Base-by-base conservation (phyloP, 2,113 vertebrate species). In the Lates calcarifer region DNA sequence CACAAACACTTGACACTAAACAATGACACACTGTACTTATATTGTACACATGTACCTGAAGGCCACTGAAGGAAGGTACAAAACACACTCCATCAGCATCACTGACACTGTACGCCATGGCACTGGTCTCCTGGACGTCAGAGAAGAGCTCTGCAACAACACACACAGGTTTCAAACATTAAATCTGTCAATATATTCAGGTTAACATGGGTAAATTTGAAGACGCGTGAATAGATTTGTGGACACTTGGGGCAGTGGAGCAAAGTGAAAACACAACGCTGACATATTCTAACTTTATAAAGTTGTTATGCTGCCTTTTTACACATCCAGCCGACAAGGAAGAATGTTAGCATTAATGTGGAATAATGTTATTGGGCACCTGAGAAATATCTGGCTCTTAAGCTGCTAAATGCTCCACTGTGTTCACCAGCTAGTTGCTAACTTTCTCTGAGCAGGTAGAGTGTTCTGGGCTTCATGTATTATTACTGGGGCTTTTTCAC, bases 21-120 rank as follows among this genome's bases (percentile, higher is more conserved):
- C n/a, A n/a, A n/a, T n/a, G n/a, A n/a, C n/a, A n/a, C n/a, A n/a
- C n/a, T n/a, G 15, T 20, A 24, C 13, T 9, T n/a, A 55, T 31
- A n/a, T 9, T n/a, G 47, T 31, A n/a, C 31, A 65, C 39, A 57
- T 74, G 8, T 94, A 99, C 98, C 98, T 99, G 98, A 68, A 98
- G 91, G 82, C 97, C 96, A 35, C 94, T 97, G 91, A 98, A 98
- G 7, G 97, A 97, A 11, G 98, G 98, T 57, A 99, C 95, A 82
- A 99, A 99, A 91, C 94, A 99, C 89, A 99, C 98, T 4, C 98
- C 98, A 71, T 96, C 96, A 9, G 97, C 96, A 93, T 98, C 94
- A 45, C 86, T 80, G 72, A 98, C 90, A 73, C 96, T 97, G 87
- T 68, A 88, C 28, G 97, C 97, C 95, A 99, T 97, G 79, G 91